These are phyloP conservation scores for Rhinogobius similis DNA, from an alignment of 2,113 vertebrate species.

Conservation along the genomic window DNA sequence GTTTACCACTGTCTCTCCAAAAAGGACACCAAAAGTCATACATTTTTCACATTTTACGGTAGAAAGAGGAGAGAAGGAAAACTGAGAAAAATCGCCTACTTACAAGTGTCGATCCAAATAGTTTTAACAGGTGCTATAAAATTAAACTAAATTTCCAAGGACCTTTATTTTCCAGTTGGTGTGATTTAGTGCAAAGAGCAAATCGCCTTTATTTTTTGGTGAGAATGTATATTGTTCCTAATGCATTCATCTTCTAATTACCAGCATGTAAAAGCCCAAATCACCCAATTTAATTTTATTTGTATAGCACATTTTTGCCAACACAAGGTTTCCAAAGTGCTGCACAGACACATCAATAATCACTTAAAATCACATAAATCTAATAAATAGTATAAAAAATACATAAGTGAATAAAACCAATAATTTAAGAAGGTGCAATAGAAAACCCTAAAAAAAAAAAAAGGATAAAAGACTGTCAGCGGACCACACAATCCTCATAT, in stretches of 20 bases:
- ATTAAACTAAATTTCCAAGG: conserved; percentile 11
- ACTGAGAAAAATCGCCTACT: conserved; percentile 51
- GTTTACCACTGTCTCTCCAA: conserved; percentile 27
- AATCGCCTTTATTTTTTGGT: not conserved
- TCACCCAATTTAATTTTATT: too few species aligned
- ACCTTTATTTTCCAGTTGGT: not conserved
- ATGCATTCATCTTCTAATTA: not conserved
- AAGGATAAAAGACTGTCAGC: too few species aligned
- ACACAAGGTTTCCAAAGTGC: too few species aligned
- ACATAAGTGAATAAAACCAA: too few species aligned
- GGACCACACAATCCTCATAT: too few species aligned
- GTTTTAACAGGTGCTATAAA: conserved; percentile 46
- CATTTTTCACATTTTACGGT: conserved; percentile 41
- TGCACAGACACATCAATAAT: too few species aligned
- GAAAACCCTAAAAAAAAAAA: too few species aligned
- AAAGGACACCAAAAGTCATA: not conserved
- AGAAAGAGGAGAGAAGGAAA: conserved; percentile 20
- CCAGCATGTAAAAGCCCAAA: not conserved
- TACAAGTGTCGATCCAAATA: conserved; percentile 31
- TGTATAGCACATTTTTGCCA: too few species aligned
- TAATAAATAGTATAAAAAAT: too few species aligned
- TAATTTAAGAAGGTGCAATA: too few species aligned
- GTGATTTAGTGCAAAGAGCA: not conserved
- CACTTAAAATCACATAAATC: too few species aligned
- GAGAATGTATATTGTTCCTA: not conserved